Percentiles rank a stretch among this genome's conserved stretches.
Evolutionary conservation across 2,797 vertebrate species (phyloP).

Genomic region (Macropus fuliginosus): DNA sequence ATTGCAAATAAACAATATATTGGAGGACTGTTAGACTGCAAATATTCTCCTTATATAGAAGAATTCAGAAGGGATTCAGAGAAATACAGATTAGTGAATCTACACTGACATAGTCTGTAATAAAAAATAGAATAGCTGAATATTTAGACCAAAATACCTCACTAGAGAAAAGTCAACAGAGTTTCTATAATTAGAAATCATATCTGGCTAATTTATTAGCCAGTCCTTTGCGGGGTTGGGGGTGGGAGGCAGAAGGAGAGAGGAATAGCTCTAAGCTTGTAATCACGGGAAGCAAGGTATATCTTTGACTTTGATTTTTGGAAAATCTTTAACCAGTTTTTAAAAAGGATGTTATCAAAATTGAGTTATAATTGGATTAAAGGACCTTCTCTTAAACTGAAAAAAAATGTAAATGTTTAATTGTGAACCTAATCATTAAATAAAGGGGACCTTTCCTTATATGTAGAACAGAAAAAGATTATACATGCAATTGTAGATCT

Average conservation of each 20-base stretch:
- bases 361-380: neutral
- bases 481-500: neutral
- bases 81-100: neutral
- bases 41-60: neutral
- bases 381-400: neutral
- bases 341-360: neutral
- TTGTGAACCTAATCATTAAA: neutral
- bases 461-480: neutral
- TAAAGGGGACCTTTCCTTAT: neutral
- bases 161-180: neutral
- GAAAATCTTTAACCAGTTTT: neutral
- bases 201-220: neutral
- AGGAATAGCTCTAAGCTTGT: neutral
- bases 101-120: neutral
- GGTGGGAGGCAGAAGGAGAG: neutral
- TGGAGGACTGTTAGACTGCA: neutral
- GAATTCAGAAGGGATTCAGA: neutral
- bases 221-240: neutral
- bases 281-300: neutral
- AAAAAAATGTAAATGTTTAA: neutral
- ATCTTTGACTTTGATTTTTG: neutral
- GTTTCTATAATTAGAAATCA: conserved; percentile 3
- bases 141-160: neutral
- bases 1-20: neutral
- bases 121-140: neutral